Conservation (phyloP, 92 coral and sea anemone species). For the Zoanthus solanderi region DNA sequence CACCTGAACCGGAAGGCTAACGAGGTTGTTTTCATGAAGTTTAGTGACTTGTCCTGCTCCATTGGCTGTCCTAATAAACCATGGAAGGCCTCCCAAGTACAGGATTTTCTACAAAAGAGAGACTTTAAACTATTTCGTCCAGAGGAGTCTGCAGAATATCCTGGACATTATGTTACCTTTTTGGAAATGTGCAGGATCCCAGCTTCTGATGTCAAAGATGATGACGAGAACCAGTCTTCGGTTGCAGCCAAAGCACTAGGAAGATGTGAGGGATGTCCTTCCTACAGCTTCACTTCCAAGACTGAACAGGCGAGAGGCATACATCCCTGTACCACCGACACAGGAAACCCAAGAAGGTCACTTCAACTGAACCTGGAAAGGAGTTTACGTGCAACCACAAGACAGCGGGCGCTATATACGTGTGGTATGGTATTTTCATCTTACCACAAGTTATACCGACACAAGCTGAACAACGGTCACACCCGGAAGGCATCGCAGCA, state of each 20-base stretch:
- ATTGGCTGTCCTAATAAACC: conserved; percentile 27
- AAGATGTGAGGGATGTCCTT: background rate
- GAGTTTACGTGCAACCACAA: conserved; percentile 18
- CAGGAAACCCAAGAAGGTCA: background rate
- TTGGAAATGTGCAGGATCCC: conserved; percentile 37
- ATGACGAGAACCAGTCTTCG: no score
- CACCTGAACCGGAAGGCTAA: conserved; percentile 50
- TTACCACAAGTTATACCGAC: conserved; percentile 29
- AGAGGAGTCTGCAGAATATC: conserved; percentile 24
- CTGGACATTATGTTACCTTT: conserved; percentile 57
- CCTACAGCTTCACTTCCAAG: no score
- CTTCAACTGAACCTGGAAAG: no score
- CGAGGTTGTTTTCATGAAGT: conserved; percentile 61
- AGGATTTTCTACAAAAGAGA: no score
- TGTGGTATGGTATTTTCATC: conserved; percentile 1
- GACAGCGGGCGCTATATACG: background rate
- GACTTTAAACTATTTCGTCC: conserved; percentile 25
- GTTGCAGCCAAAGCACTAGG: conserved; percentile 11
- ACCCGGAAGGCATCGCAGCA: conserved; percentile 8
- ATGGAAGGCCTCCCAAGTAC: no score
- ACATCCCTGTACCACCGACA: no score
- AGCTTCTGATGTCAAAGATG: background rate
- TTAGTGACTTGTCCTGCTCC: conserved; percentile 46
- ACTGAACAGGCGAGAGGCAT: no score
- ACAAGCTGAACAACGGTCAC: conserved; percentile 13